A percentile compares a stretch with the other conserved stretches of the same genome.
These are phyloP conservation scores for Podarcis siculus DNA, from an alignment of 2,797 vertebrate genomes.

Conservation along the genomic window DNA sequence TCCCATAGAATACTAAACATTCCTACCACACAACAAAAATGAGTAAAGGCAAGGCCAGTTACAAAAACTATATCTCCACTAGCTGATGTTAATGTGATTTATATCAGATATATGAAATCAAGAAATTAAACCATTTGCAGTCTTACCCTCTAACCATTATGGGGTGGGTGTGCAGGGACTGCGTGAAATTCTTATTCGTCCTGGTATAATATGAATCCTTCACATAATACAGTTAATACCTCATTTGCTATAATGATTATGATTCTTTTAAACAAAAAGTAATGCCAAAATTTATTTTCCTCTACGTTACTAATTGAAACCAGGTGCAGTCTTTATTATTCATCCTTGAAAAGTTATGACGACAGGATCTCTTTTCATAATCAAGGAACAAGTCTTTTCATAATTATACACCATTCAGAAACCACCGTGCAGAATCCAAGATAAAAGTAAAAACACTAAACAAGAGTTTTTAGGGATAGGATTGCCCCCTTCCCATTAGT, in stretches of 20 bases:
- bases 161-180: not conserved
- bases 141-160: not conserved
- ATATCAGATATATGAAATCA: not conserved
- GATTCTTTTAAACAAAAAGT: conserved; percentile 78
- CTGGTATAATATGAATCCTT: conserved; percentile 75
- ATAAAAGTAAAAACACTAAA: conserved; percentile 75
- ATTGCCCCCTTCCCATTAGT: conserved; percentile 72
- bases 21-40: not conserved
- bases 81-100: not conserved
- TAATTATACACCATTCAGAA: conserved; percentile 83
- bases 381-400: conserved; percentile 81
- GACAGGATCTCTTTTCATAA: conserved; percentile 81
- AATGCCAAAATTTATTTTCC: conserved; percentile 66
- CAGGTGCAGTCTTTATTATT: conserved; percentile 84
- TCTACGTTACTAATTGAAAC: conserved; percentile 78
- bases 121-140: not conserved
- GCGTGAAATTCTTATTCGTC: conserved; percentile 50
- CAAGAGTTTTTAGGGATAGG: conserved; percentile 66
- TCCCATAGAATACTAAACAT: not conserved
- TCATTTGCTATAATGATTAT: conserved; percentile 81
- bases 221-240: conserved; percentile 78
- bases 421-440: conserved; percentile 74
- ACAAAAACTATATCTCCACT: not conserved
- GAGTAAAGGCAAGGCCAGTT: not conserved
- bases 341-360: conserved; percentile 84